phyloP scores from a whole-genome alignment of 2,113 vertebrate genomes.

The Callochromis pleurospilus region DNA sequence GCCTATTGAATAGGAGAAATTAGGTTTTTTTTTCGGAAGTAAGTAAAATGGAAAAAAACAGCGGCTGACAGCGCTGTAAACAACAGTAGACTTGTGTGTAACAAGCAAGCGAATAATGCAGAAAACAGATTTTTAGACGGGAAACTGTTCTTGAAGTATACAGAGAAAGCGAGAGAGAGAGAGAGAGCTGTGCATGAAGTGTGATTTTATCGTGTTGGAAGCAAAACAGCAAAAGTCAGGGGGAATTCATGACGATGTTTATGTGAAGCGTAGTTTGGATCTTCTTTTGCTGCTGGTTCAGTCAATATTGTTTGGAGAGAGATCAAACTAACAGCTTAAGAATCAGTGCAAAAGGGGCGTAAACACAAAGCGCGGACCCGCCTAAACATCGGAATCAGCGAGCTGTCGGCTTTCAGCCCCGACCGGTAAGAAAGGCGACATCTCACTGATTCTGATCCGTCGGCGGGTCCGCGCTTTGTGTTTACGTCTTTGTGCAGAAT shows the following conservation, averaged over 20 bases:
- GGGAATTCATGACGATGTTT: not conserved
- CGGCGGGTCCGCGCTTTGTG: not conserved
- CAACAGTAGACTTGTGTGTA: too few relatives aligned
- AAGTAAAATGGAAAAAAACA: not conserved
- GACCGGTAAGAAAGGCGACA: not conserved
- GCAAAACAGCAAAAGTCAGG: fast-evolving
- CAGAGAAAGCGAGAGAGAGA: too few relatives aligned
- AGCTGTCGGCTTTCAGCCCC: fast-evolving
- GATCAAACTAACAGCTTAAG: not conserved
- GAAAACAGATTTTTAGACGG: too few relatives aligned
- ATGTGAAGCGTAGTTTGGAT: not conserved
- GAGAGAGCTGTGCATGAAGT: not conserved
- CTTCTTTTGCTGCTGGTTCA: fast-evolving
- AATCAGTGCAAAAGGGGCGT: not conserved
- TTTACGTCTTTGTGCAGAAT: not conserved
- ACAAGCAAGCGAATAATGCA: too few relatives aligned
- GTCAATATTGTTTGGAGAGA: not conserved
- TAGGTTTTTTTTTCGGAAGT: fast-evolving
- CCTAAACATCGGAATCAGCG: fast-evolving
- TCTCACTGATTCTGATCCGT: not conserved
- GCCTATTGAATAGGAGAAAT: fast-evolving
- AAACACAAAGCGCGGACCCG: not conserved
- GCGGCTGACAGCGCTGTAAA: too few relatives aligned
- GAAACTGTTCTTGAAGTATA: too few relatives aligned
- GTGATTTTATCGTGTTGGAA: fast-evolving